phyloP scores from a whole-genome alignment of 2,113 vertebrate species.

The Mastomys coucha region DNA sequence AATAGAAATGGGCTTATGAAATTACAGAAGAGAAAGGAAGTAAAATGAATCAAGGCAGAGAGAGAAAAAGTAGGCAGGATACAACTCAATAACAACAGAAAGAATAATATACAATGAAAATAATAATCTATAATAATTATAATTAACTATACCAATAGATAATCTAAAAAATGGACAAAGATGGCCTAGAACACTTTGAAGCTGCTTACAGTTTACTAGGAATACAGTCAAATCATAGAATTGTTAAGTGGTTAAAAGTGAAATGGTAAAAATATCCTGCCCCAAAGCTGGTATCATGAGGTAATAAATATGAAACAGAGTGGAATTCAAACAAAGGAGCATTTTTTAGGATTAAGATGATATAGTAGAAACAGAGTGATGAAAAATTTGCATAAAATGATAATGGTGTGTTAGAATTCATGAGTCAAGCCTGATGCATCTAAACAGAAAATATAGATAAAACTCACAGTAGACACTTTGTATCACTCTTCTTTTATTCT shows the following conservation, averaged over 20 bases:
- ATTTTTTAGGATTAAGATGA: not conserved
- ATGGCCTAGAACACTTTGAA: not conserved
- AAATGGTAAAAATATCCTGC: not conserved
- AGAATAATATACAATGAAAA: not conserved
- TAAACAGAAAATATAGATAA: not conserved
- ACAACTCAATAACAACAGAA: not conserved
- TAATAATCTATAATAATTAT: not conserved
- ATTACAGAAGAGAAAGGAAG: not conserved
- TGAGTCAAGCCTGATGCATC: slow-evolving; percentile 1
- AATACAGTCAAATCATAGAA: not conserved
- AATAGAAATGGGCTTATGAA: not conserved
- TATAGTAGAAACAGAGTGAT: not conserved
- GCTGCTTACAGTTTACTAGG: not conserved
- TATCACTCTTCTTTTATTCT: not conserved
- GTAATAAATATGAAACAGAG: not conserved
- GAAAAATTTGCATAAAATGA: slow-evolving; percentile 14
- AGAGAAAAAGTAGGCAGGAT: not conserved
- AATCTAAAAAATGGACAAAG: slow-evolving; percentile 23
- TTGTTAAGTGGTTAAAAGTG: not conserved
- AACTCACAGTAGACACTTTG: not conserved
- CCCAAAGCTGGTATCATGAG: not conserved
- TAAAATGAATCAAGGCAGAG: not conserved
- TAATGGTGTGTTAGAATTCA: not conserved
- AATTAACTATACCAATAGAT: slow-evolving; percentile 22
- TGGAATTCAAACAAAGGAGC: not conserved